Evolutionary conservation across 2,888 invertebrate genomes (phyloP).

Genomic region (Harpagoxenus sublaevis): DNA sequence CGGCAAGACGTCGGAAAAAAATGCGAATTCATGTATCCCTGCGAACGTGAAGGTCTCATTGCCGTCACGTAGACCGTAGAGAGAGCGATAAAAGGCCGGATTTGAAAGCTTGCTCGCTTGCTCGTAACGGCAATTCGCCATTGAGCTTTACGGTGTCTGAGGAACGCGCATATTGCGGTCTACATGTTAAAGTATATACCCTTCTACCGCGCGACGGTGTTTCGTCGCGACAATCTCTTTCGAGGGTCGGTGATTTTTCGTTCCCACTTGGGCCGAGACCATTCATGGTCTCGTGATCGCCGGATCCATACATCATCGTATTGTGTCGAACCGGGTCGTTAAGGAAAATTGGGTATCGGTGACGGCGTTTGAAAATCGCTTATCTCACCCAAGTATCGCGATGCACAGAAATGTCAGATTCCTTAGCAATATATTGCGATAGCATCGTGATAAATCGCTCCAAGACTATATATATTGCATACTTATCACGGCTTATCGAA

Average conservation of each 20-base stretch:
- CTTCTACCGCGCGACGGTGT: slow-evolving; percentile 12
- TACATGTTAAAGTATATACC: not conserved
- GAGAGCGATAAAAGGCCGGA: slow-evolving; percentile 21
- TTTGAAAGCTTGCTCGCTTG: slow-evolving; percentile 12
- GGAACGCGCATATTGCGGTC: slow-evolving; percentile 18
- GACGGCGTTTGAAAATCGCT: slow-evolving; percentile 35
- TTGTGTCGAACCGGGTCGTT: slow-evolving; percentile 25
- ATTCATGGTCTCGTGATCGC: slow-evolving; percentile 23
- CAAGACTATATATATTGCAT: not conserved
- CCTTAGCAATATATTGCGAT: not conserved
- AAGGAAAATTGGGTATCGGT: slow-evolving; percentile 24
- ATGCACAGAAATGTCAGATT: slow-evolving; percentile 28
- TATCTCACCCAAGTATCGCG: not conserved
- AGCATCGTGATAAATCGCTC: slow-evolving; percentile 20
- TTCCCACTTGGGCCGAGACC: not conserved
- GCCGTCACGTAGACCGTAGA: not conserved
- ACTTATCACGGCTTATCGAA: not conserved
- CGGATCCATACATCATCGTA: slow-evolving; percentile 33
- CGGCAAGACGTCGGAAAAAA: not conserved
- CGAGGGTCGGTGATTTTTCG: slow-evolving; percentile 22
- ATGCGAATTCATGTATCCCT: not conserved
- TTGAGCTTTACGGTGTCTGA: slow-evolving; percentile 36
- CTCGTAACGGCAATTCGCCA: slow-evolving; percentile 5
- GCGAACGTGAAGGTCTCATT: slow-evolving; percentile 1
- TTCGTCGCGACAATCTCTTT: slow-evolving; percentile 11